phyloP scores from a whole-genome alignment of 2,113 vertebrate genomes.

The Saccopteryx leptura region DNA sequence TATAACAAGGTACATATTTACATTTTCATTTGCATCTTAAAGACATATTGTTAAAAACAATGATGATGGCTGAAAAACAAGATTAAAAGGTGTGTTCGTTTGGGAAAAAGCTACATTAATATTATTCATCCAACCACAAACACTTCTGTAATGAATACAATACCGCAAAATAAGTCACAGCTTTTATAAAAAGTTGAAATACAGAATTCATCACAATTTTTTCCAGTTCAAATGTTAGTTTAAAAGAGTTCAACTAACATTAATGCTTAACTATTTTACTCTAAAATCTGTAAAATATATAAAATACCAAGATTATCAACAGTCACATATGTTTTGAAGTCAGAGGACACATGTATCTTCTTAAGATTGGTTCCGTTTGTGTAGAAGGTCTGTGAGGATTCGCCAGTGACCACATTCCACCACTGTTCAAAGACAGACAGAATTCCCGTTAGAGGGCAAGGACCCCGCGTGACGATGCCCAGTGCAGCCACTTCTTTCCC shows the following conservation, averaged over 20 bases:
- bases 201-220: constrained; percentile 59
- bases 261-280: constrained; percentile 73
- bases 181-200: constrained; percentile 77
- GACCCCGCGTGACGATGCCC: neutral
- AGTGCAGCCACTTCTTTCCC: neutral
- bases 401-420: constrained; percentile 95
- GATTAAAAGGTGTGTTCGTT: constrained; percentile 80
- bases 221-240: constrained; percentile 63
- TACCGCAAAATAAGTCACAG: constrained; percentile 86
- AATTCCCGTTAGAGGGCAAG: constrained; percentile 41
- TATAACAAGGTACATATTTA: constrained; percentile 74
- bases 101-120: constrained; percentile 75
- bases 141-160: constrained; percentile 67
- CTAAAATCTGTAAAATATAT: constrained; percentile 93
- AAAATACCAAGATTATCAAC: constrained; percentile 98
- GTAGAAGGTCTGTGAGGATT: constrained; percentile 96
- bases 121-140: constrained; percentile 69
- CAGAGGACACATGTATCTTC: constrained; percentile 93
- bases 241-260: constrained; percentile 59
- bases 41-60: constrained; percentile 74
- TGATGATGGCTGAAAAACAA: constrained; percentile 75
- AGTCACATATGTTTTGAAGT: constrained; percentile 96
- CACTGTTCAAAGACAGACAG: constrained; percentile 90
- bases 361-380: constrained; percentile 95
- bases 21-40: constrained; percentile 75